Base-by-base conservation (phyloP, 2,113 vertebrate genomes). In the Scolopax mira region DNA sequence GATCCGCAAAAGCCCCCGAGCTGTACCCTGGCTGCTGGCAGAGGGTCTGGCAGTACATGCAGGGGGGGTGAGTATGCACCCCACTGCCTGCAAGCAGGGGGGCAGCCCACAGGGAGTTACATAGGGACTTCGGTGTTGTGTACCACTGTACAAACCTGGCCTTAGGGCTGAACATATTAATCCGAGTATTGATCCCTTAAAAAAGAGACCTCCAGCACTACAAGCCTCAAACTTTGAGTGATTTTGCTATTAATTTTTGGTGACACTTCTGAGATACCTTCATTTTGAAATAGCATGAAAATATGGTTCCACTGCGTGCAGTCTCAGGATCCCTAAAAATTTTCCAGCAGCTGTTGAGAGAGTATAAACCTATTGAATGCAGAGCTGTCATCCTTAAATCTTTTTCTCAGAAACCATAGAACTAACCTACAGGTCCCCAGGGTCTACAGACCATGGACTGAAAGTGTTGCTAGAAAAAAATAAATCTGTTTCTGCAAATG, bases 11-110 rank as follows among this genome's bases (percentile, higher is more conserved):
- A 44, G 0, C 1, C 8, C 15, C 11, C 0, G 1, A 13, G 30
- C 37, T 54, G 11, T 15, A 11, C 13, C 6, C 42, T 42, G 60
- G 13, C 15, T 58, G 23, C 44, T 90, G 49, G 28, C 35, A 49
- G 42, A 18, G 33, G 2, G 48, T 7, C 41, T 0, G 0, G 19
- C 23, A 12, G 30, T 22, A 13, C 0, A 0, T 1, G 1, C 11
- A 11, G 22, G 6, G 7, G 16, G 7, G 33, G 4, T 14, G 9
- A 41, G 4, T 18, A 1, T 2, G 3, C 19, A 18, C 2, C 37
- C 4, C 1, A 0, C 55, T 49, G 64, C 71, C 31, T 58, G 31
- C 6, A 8, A 74, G 25, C 46, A 35, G 41, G 4, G 3, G 4
- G 9, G 14, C 21, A 57, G n/a, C 1, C 1, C 8, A 3, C 13